Evolutionary conservation across 64 coral and sea anemone species (phyloP).

Genomic region (Dendronephthya gigantea): DNA sequence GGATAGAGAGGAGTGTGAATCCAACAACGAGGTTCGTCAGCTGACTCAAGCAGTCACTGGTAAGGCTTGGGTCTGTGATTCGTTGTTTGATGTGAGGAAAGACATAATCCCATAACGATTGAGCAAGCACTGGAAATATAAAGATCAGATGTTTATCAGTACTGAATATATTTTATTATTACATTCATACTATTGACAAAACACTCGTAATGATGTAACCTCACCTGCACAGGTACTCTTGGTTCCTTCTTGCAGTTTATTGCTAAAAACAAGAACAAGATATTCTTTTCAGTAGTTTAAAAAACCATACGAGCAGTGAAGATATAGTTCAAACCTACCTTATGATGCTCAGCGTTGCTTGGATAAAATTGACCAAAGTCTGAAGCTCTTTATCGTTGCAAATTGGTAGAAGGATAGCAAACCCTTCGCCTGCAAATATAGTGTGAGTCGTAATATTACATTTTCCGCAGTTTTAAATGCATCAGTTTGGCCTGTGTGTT

Average conservation of each 20-base stretch:
- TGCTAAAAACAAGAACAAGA: not conserved
- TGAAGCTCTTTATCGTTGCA: conserved; percentile 74
- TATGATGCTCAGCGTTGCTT: conserved; percentile 38
- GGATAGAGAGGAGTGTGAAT: conserved; percentile 36
- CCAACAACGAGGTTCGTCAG: conserved; percentile 45
- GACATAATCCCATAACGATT: conserved; percentile 40
- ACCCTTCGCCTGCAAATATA: conserved; percentile 64
- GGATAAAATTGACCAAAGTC: conserved; percentile 50
- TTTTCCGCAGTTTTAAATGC: too few relatives aligned
- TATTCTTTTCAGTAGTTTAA: not conserved
- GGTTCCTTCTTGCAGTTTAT: not conserved
- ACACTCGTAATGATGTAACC: not conserved
- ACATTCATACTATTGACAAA: too few relatives aligned
- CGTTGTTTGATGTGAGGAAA: conserved; percentile 42
- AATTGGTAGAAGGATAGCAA: conserved; percentile 36
- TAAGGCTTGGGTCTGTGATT: not conserved
- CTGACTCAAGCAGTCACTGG: conserved; percentile 9
- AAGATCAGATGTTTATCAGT: too few relatives aligned
- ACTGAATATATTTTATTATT: too few relatives aligned
- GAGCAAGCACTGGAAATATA: conserved; percentile 20
- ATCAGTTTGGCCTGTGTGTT: too few relatives aligned
- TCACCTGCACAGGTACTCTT: not conserved
- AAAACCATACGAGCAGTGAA: too few relatives aligned
- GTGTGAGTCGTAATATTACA: too few relatives aligned
- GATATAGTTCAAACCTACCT: too few relatives aligned